Evolutionary conservation across 2,797 vertebrate species (phyloP).

Genomic region (Stomatorhinus walkeri): DNA sequence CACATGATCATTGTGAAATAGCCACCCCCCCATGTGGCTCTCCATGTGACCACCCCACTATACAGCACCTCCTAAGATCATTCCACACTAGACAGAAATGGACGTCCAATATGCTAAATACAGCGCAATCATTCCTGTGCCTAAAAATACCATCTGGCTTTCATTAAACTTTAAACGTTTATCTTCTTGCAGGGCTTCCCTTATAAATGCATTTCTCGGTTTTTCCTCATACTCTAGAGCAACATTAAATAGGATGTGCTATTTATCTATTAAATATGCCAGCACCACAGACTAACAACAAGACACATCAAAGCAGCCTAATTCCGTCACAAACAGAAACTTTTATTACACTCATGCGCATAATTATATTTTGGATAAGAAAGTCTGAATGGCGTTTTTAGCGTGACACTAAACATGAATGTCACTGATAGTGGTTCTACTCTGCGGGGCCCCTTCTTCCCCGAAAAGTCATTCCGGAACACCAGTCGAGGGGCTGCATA

Average conservation of each 20-base stretch:
- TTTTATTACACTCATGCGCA: neutral
- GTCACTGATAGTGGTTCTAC: neutral
- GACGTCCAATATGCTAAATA: neutral
- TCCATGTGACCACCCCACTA: neutral
- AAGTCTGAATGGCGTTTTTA: neutral
- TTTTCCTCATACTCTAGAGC: neutral
- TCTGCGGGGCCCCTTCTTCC: neutral
- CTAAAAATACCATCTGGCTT: neutral
- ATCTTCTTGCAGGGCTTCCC: neutral
- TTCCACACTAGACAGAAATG: neutral
- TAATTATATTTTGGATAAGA: neutral
- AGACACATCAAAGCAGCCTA: neutral
- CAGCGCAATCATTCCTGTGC: neutral
- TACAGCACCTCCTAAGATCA: neutral
- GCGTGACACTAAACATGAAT: neutral
- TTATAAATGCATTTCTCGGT: neutral
- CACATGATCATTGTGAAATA: neutral
- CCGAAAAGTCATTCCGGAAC: neutral
- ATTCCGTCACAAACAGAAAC: neutral
- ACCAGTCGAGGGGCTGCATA: neutral
- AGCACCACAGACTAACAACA: neutral
- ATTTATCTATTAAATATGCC: neutral
- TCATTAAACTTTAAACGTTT: constrained; percentile 4
- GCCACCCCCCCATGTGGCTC: neutral
- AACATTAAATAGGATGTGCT: neutral